Evolutionary conservation across 2,797 vertebrate genomes (phyloP).

Genomic region (Loris lydekkerianus): DNA sequence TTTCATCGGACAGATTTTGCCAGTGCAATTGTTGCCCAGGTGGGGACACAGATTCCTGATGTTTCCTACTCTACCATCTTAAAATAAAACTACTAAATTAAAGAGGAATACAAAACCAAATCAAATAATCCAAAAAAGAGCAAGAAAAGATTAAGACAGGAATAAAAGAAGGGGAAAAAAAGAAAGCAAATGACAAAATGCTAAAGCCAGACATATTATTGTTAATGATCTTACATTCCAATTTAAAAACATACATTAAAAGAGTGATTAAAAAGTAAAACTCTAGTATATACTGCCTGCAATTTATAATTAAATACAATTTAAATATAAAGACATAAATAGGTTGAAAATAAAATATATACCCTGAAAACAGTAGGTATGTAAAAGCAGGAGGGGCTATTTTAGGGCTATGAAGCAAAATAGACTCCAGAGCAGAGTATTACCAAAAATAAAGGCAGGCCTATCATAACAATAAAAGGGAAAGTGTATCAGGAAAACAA

Average conservation of each 20-base stretch:
- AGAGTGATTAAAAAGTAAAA: neutral
- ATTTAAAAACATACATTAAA: constrained; percentile 12
- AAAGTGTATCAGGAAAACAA: neutral
- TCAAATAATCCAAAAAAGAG: neutral
- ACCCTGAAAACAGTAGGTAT: neutral
- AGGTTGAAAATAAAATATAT: neutral
- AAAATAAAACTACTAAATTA: neutral
- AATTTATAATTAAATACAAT: neutral
- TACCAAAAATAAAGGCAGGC: neutral
- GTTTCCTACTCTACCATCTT: neutral
- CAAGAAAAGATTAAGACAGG: neutral
- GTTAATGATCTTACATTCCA: neutral
- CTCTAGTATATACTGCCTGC: neutral
- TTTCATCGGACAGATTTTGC: neutral
- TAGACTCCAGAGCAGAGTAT: constrained; percentile 4
- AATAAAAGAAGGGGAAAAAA: neutral
- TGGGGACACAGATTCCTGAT: neutral
- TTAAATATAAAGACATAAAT: neutral
- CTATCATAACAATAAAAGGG: neutral
- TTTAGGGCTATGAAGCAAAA: neutral
- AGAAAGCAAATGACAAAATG: neutral
- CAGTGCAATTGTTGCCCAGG: too few species aligned
- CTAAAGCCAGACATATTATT: neutral
- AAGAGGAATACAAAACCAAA: neutral
- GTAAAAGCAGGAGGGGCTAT: neutral